phyloP scores from a whole-genome alignment of 2,113 vertebrate species.

The Anseranas semipalmata region DNA sequence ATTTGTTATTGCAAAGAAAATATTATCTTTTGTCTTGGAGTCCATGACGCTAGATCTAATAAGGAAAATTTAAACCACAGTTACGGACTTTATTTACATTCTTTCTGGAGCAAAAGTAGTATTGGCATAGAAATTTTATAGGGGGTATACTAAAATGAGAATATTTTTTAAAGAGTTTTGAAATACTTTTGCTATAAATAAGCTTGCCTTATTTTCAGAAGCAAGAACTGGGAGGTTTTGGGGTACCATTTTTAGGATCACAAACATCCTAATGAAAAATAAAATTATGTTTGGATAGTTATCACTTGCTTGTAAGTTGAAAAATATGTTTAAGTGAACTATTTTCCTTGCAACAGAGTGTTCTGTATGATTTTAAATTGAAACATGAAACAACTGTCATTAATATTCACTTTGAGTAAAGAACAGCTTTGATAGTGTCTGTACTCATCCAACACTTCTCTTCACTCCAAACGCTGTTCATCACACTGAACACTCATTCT shows the following conservation, averaged over 20 bases:
- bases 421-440: constrained; percentile 70
- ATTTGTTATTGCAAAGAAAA: not conserved
- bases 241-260: not conserved
- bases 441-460: constrained; percentile 61
- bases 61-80: not conserved
- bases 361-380: not conserved
- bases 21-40: not conserved
- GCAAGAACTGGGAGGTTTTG: not conserved
- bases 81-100: not conserved
- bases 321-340: not conserved
- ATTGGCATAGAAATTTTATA: not conserved
- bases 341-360: not conserved
- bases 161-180: not conserved
- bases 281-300: not conserved
- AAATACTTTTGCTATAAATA: not conserved
- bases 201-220: not conserved
- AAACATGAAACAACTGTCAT: constrained; percentile 54
- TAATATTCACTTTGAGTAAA: constrained; percentile 69
- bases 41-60: not conserved
- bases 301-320: not conserved
- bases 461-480: constrained; percentile 45
- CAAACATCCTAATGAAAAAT: not conserved
- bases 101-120: not conserved
- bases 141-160: not conserved
- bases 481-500: constrained; percentile 42